These are phyloP conservation scores for Xenopus tropicalis DNA, from an alignment of 2,113 vertebrate genomes.

Conservation along the genomic window DNA sequence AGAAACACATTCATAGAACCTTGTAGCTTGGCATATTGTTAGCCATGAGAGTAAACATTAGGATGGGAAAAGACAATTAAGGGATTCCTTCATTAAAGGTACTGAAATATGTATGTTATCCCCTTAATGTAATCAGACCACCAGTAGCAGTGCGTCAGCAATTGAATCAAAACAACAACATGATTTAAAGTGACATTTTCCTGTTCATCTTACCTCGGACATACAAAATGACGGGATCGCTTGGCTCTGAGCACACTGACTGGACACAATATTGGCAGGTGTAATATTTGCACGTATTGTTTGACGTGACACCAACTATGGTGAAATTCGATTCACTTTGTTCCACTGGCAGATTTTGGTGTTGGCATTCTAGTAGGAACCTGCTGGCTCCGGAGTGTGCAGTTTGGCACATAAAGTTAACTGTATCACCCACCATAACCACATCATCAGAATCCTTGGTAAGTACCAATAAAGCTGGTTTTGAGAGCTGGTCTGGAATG, in stretches of 20 bases:
- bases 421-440: not conserved
- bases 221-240: slow-evolving; percentile 3
- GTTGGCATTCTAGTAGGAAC: not conserved
- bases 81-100: too few species aligned
- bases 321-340: not conserved
- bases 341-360: not conserved
- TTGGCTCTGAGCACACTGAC: not conserved
- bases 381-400: not conserved
- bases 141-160: too few species aligned
- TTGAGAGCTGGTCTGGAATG: not conserved
- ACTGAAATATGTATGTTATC: too few species aligned
- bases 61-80: too few species aligned
- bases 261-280: not conserved
- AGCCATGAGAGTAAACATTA: too few species aligned
- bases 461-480: not conserved
- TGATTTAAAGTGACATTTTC: too few species aligned
- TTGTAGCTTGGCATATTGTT: too few species aligned
- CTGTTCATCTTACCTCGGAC: slow-evolving; percentile 1
- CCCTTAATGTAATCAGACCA: too few species aligned
- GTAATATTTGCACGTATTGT: not conserved
- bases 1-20: too few species aligned
- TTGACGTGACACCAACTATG: not conserved
- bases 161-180: too few species aligned
- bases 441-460: not conserved
- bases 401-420: not conserved